Evolutionary conservation across 2,113 vertebrate genomes (phyloP), one percentile per base, ranked within the genome.

Genomic region (Cynoglossus semilaevis): DNA sequence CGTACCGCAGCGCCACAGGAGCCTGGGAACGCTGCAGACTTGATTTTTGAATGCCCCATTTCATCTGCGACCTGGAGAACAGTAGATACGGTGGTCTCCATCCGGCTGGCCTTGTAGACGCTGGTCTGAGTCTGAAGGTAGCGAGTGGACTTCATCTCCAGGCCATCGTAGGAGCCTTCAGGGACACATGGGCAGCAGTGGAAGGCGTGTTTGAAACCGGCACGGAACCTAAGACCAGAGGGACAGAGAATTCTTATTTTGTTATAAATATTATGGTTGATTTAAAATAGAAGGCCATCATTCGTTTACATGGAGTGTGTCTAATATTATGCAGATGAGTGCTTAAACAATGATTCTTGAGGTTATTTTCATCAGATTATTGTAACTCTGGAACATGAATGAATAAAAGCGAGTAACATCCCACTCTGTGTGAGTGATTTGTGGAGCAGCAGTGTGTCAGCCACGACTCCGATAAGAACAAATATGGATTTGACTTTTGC

Each of bases 201-300:
- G 85, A 99, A 98, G 0, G 91, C 97, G 0, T 92, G 95, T 77
- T 94, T 94, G 79, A 99, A 99, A 10, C 96, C 96, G 54, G 95
- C 84, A 0, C 97, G 95, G 81, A 99, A 98, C 88, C 96, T 98
- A 59, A 15, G 12, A 58, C 51, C 47, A 37, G 12, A 47, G 40
- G 5, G 14, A 61, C 4, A 18, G 7, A 47, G 48, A 16, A 11
- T 13, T 51, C 9, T 38, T 2, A 1, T 9, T 63, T 22, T 17
- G 17, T 63, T 46, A 40, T 1, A 8, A 40, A 58, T 7, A 38
- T 11, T 38, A 38, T 10, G 2, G 37, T 29, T 29, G 22, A 29
- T 29, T 29, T 29, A 29, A 29, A 4, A n/a, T n/a, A n/a, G 22
- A 6, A 29, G 6, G 22, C 6, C 3, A 29, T 29, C 22, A 29